phyloP scores from a whole-genome alignment of 2,797 vertebrate species.

The Sciurus vulgaris region DNA sequence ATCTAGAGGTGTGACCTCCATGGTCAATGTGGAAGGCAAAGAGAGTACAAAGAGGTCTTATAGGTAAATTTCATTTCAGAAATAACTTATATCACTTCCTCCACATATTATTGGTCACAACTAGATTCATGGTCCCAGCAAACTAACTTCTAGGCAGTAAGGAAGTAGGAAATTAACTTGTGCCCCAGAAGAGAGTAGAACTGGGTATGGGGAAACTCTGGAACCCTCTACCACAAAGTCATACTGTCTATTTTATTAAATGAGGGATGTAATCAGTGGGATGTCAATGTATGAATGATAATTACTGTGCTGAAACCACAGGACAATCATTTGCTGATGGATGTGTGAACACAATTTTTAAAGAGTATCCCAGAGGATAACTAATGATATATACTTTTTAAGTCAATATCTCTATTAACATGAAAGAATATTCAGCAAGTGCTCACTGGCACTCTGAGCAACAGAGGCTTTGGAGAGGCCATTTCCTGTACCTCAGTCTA shows the following conservation, averaged over 20 bases:
- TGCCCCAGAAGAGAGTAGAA: not conserved
- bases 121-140: not conserved
- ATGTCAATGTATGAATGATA: conserved; percentile 8
- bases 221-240: not conserved
- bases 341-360: not conserved
- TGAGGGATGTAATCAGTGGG: not conserved
- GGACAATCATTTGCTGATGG: conserved; percentile 4
- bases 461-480: conserved; percentile 23
- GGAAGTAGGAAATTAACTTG: not conserved
- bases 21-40: rapidly evolving
- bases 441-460: not conserved
- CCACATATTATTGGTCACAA: not conserved
- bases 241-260: conserved; percentile 16
- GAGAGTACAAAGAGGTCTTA: not conserved
- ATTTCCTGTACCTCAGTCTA: not conserved
- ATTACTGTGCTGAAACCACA: not conserved
- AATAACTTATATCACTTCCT: not conserved
- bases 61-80: not conserved
- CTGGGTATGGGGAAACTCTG: not conserved
- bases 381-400: not conserved
- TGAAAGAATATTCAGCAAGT: conserved; percentile 48
- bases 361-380: not conserved
- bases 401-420: conserved; percentile 32
- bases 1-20: not conserved
- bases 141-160: not conserved